Percentiles rank a stretch among this genome's conserved stretches.
Conservation (phyloP, 2,888 invertebrate species). For the Hypena proboscidalis region DNA sequence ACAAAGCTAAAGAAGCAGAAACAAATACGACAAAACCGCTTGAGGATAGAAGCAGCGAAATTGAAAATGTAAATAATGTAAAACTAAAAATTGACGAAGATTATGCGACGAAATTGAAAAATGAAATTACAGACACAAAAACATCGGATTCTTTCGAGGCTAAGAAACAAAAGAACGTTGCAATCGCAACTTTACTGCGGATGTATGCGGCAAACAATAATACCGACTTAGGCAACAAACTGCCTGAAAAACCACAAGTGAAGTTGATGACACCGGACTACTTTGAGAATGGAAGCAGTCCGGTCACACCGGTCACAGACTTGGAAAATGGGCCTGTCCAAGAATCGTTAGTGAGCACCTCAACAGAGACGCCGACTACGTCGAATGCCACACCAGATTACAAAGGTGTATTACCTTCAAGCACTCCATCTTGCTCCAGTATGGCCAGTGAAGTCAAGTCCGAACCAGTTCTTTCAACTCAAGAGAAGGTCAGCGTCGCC, state of each 20-base stretch:
- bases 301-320: background rate
- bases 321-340: background rate
- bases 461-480: background rate
- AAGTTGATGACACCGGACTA: slow-evolving; percentile 59
- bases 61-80: slow-evolving; percentile 4
- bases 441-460: slow-evolving; percentile 2
- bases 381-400: background rate
- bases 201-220: slow-evolving; percentile 44
- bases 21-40: background rate
- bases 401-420: slow-evolving; percentile 1
- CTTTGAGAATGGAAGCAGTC: slow-evolving; percentile 34
- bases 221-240: background rate
- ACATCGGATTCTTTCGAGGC: slow-evolving; percentile 44
- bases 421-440: background rate
- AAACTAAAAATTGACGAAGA: slow-evolving; percentile 20
- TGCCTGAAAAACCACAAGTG: slow-evolving; percentile 23
- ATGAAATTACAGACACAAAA: slow-evolving; percentile 50
- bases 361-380: background rate
- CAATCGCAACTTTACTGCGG: slow-evolving; percentile 61
- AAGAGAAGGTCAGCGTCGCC: background rate
- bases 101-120: slow-evolving; percentile 48
- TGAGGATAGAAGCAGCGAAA: background rate
- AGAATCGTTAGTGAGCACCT: too few species aligned
- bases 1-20: background rate
- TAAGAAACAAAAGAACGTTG: slow-evolving; percentile 59